A percentile compares a stretch with the other conserved stretches of the same genome.
phyloP scores from a whole-genome alignment of 2,113 vertebrate species.

The Sula dactylatra region DNA sequence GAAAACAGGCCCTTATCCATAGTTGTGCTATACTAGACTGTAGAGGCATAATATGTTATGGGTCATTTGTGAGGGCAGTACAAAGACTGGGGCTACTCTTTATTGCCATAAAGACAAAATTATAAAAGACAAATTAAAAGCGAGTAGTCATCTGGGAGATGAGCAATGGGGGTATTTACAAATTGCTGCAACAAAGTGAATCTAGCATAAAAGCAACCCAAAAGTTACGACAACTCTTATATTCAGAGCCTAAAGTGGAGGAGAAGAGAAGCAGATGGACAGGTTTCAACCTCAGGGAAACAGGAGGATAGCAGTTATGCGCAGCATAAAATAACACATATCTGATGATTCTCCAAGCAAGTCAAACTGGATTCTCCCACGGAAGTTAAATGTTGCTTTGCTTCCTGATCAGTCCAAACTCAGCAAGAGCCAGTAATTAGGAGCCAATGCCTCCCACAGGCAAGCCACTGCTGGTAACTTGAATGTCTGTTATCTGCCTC shows the following conservation, averaged over 20 bases:
- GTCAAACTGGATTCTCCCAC: not conserved
- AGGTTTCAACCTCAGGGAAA: not conserved
- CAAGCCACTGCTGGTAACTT: not conserved
- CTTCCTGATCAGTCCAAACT: not conserved
- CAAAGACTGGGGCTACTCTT: constrained; percentile 2
- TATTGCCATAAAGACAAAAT: constrained; percentile 14
- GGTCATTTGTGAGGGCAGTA: constrained; percentile 1
- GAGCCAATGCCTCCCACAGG: not conserved
- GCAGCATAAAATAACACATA: not conserved
- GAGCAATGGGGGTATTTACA: not conserved
- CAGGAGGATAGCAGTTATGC: not conserved
- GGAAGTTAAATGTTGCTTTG: not conserved
- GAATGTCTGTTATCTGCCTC: not conserved
- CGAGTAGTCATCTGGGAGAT: not conserved
- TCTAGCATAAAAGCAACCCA: not conserved
- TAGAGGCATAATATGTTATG: not conserved
- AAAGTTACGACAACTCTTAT: not conserved
- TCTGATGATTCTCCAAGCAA: not conserved
- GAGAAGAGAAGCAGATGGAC: not conserved
- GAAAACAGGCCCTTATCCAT: not conserved
- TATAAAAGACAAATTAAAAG: constrained; percentile 11
- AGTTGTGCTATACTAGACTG: not conserved
- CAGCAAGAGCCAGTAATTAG: not conserved
- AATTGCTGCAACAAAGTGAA: not conserved
- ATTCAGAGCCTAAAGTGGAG: not conserved